phyloP scores from a whole-genome alignment of 2,888 invertebrate species.

The Nowickia ferox region DNA sequence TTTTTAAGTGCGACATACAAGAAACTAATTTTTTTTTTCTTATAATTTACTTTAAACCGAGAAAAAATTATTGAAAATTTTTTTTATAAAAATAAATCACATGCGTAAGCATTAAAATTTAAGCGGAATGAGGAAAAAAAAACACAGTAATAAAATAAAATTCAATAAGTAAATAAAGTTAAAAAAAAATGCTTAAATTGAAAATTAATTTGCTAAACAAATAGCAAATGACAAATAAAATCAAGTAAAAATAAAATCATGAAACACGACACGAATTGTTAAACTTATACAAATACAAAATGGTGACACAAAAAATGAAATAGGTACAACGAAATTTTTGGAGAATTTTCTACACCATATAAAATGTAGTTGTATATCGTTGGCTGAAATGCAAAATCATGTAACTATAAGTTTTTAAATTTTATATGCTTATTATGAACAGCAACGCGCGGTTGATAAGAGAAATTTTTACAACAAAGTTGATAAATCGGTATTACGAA shows the following conservation, averaged over 20 bases:
- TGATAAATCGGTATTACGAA: too few species aligned
- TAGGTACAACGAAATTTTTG: background rate
- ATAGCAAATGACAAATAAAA: conserved; percentile 28
- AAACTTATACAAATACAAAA: background rate
- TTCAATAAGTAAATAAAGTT: conserved; percentile 34
- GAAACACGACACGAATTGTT: conserved; percentile 13
- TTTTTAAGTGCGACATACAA: conserved; percentile 35
- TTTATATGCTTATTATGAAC: too few species aligned
- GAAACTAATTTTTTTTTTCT: background rate
- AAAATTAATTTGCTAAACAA: conserved; percentile 45
- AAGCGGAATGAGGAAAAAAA: background rate
- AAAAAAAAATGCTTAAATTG: conserved; percentile 7
- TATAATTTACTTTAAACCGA: conserved; percentile 31
- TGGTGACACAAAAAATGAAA: conserved; percentile 16
- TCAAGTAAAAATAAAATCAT: background rate
- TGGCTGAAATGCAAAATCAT: too few species aligned
- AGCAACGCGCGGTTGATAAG: too few species aligned
- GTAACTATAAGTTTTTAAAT: too few species aligned
- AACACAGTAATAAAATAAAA: conserved; percentile 29
- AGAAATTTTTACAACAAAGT: too few species aligned
- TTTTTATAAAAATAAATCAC: conserved; percentile 18
- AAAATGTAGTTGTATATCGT: too few species aligned
- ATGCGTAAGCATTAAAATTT: conserved; percentile 58
- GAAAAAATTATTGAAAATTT: conserved; percentile 1
- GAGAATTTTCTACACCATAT: too few species aligned